phyloP scores from a whole-genome alignment of 2,797 vertebrate genomes.

The Lithobates pipiens region DNA sequence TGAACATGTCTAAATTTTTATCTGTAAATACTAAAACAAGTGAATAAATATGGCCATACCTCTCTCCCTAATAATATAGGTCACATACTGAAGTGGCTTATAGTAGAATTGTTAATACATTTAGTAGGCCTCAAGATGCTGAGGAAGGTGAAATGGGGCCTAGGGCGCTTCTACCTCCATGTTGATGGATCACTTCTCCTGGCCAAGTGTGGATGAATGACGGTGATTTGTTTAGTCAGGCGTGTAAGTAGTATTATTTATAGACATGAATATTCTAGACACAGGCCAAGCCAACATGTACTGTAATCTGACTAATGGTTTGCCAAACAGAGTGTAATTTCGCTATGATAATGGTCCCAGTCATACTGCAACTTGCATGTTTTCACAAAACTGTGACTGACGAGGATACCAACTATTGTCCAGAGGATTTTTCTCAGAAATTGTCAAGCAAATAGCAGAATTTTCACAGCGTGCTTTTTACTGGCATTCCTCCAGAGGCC shows the following conservation, averaged over 20 bases:
- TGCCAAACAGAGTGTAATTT: constrained; percentile 12
- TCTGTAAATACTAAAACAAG: too few species aligned
- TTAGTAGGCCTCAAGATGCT: not conserved
- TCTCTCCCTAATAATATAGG: too few species aligned
- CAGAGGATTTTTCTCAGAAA: constrained; percentile 34
- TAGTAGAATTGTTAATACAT: not conserved
- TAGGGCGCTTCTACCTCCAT: not conserved
- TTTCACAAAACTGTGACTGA: constrained; percentile 25
- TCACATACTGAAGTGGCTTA: not conserved
- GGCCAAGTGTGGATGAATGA: constrained; percentile 64
- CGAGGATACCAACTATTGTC: constrained; percentile 33
- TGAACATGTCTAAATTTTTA: too few species aligned
- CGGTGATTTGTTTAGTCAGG: constrained; percentile 50
- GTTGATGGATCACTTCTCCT: constrained; percentile 2
- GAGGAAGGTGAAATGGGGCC: not conserved
- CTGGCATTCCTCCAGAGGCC: constrained; percentile 28
- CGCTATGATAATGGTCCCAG: constrained; percentile 20
- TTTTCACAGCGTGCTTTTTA: constrained; percentile 19
- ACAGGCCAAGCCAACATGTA: rapidly evolving
- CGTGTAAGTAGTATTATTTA: constrained; percentile 54
- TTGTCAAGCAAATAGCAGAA: constrained; percentile 27
- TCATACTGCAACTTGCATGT: constrained; percentile 17
- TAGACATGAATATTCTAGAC: constrained; percentile 44
- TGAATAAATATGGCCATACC: too few species aligned
- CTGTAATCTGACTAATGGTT: constrained; percentile 35